A percentile compares a stretch with the other conserved stretches of the same genome.
phyloP scores from a whole-genome alignment of 2,113 vertebrate genomes.

The Odontesthes bonariensis region DNA sequence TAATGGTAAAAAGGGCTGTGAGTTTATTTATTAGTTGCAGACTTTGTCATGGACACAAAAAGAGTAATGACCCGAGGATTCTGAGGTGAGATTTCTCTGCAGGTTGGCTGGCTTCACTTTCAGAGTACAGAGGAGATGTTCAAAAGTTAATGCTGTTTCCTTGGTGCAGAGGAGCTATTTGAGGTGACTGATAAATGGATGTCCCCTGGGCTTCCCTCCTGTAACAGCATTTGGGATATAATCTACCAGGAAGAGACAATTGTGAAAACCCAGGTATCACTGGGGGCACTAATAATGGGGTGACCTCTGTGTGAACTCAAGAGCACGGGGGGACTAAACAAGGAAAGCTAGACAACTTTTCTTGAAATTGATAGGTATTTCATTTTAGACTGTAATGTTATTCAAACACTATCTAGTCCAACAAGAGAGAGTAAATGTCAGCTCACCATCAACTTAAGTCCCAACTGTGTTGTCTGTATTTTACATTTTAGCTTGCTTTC shows the following conservation, averaged over 20 bases:
- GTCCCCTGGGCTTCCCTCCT: background rate
- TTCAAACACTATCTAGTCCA: background rate
- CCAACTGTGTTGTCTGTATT: slow-evolving; percentile 10
- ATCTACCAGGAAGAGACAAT: background rate
- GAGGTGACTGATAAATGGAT: background rate
- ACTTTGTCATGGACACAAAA: background rate
- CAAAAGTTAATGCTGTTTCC: background rate
- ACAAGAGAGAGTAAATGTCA: slow-evolving; percentile 21
- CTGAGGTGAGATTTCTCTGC: background rate
- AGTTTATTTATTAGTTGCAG: background rate
- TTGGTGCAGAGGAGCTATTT: background rate
- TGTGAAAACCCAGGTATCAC: background rate
- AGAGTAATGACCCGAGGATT: background rate
- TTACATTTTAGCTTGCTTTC: background rate
- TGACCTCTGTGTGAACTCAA: background rate
- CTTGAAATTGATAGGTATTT: background rate
- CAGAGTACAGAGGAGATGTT: background rate
- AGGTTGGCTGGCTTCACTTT: background rate
- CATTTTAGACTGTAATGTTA: background rate
- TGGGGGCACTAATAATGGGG: too few relatives aligned
- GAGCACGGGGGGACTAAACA: background rate
- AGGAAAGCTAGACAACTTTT: background rate
- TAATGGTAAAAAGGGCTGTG: background rate
- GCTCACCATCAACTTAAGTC: slow-evolving; percentile 1
- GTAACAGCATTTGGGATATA: background rate